Base-by-base conservation (phyloP, 2,797 vertebrate species). In the Sorex maritimensis region DNA sequence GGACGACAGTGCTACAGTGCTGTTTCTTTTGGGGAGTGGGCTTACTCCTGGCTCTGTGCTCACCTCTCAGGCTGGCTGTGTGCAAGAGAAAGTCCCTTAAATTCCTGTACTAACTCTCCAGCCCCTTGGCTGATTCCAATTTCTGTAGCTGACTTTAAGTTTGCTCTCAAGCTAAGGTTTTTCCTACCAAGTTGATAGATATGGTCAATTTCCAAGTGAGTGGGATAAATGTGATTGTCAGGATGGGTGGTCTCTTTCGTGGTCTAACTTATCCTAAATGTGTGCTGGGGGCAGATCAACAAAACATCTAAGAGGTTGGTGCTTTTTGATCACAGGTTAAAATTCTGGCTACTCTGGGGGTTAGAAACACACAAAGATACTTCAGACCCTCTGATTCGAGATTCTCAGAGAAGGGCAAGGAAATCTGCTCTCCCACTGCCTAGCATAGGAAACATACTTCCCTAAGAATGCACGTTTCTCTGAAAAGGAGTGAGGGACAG, bases 21-120 rank as follows among this genome's bases (percentile, higher is more conserved):
- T 65, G 78, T 55, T 88, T 85, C 86, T 87, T 67, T 58, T 83
- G 85, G 81, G 9, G 81, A 23, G 44, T 88, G 44, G 58, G 58
- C 58, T 21, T 21, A 19, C 17, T 21, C 58, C 19, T 61, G 58
- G 19, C 17, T 11, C 6, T 21, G 58, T 61, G 6, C 5, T 6
- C 58, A 21, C 6, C 17, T 61, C 58, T 61, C 52, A 55, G 52
- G 52, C 21, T 19, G 58, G 58, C 58, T 61, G 21, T 61, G 19
- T 21, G 6, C 58, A 61, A 61, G 58, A 17, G 4, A 61, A 52
- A 61, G 58, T 19, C 6, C 58, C 58, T 61, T 61, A 61, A 61
- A 52, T 11, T 6, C 58, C 58, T 61, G 58, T 61, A 61, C 17
- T 61, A 61, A 3, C 19, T 23, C 58, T 61, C 58, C 15, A 15